Evolutionary conservation across 1,140 invertebrate genomes (phyloP), one percentile per base, ranked within the genome.

Genomic region (Druon quercuslanigerum): DNA sequence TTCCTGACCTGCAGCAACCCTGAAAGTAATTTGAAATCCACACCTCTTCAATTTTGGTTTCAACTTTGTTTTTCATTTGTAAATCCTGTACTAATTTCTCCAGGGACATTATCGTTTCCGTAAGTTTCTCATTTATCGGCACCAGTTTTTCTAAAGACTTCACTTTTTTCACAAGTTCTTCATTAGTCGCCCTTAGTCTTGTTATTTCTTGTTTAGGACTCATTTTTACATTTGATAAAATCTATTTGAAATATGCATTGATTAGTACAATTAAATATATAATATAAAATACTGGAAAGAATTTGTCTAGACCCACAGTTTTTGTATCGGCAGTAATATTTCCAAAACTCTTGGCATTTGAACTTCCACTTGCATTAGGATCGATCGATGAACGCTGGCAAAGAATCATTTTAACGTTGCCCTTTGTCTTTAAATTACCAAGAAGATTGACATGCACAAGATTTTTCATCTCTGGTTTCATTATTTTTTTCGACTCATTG

Each of bases 1-100:
- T 33, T 4, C 4, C 4, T 33, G 2, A 33, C 25, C 5, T 33
- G 5, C 25, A 33, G 25, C 25, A 33, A 33, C 25, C 25, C 25
- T 33, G 25, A 33, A 33, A 33, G 40, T 46, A 11, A 46, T 72
- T 75, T 73, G 17, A 19, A 51, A 70, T 79, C 71, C 72, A n/a
- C 75, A 72, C 25, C 77, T 78, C 52, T 73, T 71, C 40, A n/a
- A 17, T 72, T 70, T 51, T 76, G 12, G 73, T 12, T 77, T 52
- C 50, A 6, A 66, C 60, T 46, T 66, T 66, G 40, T 66, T 46
- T n/a, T 66, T 66, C 40, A 33, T 8, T 40, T 66, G 60, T 66
- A 66, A 66, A 16, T 66, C 60, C 40, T 66, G 60, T 16, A 66
- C 60, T 40, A 66, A 40, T 66, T 66, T 66, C 33, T 66, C 60